These are phyloP conservation scores for Centropus unirufus DNA, from an alignment of 2,113 vertebrate species.

Conservation along the genomic window DNA sequence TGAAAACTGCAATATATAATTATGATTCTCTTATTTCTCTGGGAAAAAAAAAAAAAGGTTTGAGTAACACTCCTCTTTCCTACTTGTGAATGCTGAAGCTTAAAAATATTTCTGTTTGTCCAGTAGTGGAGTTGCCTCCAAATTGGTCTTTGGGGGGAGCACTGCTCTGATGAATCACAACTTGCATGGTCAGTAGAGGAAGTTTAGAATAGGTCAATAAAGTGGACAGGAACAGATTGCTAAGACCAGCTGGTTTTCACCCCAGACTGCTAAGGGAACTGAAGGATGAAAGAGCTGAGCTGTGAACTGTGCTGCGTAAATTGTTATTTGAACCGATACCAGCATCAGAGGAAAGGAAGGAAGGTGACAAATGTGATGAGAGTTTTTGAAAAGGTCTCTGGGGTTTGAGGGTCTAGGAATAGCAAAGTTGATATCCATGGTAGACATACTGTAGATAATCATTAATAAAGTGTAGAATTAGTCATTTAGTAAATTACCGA, in stretches of 20 bases:
- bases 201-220: neutral
- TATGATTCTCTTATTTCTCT: neutral
- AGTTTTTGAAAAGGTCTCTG: neutral
- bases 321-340: neutral
- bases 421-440: neutral
- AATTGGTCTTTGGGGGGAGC: neutral
- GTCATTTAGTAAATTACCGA: neutral
- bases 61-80: neutral
- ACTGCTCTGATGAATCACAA: neutral
- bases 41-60: neutral
- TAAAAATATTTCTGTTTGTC: neutral
- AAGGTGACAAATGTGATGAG: neutral
- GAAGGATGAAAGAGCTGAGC: conserved; percentile 28
- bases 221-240: conserved; percentile 44
- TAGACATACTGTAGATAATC: neutral
- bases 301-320: conserved; percentile 11
- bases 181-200: neutral
- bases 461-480: neutral
- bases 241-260: conserved; percentile 22
- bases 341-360: neutral
- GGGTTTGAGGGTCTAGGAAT: neutral
- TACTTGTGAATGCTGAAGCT: neutral
- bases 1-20: neutral
- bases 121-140: neutral
- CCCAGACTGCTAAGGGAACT: conserved; percentile 6